Evolutionary conservation across 2,797 vertebrate species (phyloP), one percentile per base, ranked within the genome.

Genomic region (Notamacropus eugenii): DNA sequence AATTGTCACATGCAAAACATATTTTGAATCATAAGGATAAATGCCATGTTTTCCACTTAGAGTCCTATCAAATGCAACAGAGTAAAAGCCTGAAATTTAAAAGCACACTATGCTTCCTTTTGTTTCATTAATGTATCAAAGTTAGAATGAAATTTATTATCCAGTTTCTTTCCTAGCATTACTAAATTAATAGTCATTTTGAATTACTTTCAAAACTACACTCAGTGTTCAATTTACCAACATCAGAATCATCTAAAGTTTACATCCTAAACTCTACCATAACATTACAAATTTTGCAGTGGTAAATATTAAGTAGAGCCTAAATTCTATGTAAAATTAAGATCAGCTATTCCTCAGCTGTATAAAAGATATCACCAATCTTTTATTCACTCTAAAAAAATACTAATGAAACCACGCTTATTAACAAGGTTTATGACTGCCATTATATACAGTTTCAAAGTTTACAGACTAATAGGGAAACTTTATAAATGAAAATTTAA

Each of bases 391-490:
- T 94, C 4, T 54, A 95, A 96, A 55, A 91, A 50, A n/a, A 91
- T 55, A 54, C 28, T 52, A 55, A 95, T 93, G 55, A 96, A 95
- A 55, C 24, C 31, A 91, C 16, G 28, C 52, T 91, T 87, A 87
- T 93, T 92, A 93, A 91, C 93, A 87, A 92, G 54, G 96, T 91
- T 96, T 94, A 96, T 92, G 93, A 90, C 1, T 91, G 54, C 50
- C 52, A 54, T 55, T 91, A 91, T 8, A 31, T n/a, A 91, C 57
- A 93, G 94, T 92, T 92, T 96, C 95, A 94, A 96, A 96, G 56
- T 91, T 97, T 95, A 90, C 87, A 93, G 22, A 3, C 31, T 93
- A 90, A 97, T 96, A 4, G 95, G n/a, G 92, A 95, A 96, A 97
- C 74, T 1, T 95, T 95, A 67, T 12, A 52, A 93, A 95, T 93